phyloP scores from a whole-genome alignment of 2,797 vertebrate species.

The Rhinatrema bivittatum region DNA sequence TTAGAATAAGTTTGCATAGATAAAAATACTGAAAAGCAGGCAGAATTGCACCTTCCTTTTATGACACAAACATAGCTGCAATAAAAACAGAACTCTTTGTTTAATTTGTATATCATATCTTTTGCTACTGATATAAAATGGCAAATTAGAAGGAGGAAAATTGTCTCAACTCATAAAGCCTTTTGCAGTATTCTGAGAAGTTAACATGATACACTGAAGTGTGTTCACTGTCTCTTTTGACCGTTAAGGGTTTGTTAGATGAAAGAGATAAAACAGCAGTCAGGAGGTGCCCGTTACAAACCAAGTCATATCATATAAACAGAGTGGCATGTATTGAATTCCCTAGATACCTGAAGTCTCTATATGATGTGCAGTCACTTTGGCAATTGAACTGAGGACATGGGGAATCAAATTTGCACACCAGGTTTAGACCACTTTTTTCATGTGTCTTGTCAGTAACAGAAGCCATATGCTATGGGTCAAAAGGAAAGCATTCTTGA shows the following conservation, averaged over 20 bases:
- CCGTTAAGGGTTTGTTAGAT: conserved; percentile 49
- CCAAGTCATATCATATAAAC: conserved; percentile 7
- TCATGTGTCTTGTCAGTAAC: conserved; percentile 44
- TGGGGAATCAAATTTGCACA: conserved; percentile 30
- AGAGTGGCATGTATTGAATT: conserved; percentile 13
- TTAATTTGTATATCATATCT: too few relatives aligned
- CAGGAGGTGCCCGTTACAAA: conserved; percentile 15
- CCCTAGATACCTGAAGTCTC: conserved; percentile 8
- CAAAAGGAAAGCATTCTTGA: conserved; percentile 36
- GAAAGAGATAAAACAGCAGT: conserved; percentile 31
- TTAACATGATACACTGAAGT: conserved; percentile 57
- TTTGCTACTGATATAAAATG: conserved; percentile 17
- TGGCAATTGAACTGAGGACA: conserved; percentile 6
- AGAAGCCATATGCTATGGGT: conserved; percentile 46
- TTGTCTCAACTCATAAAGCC: conserved; percentile 41
- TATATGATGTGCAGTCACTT: not conserved
- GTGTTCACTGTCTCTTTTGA: conserved; percentile 44
- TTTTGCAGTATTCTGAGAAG: conserved; percentile 59
- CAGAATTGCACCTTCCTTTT: too few relatives aligned
- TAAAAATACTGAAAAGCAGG: too few relatives aligned
- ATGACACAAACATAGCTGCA: too few relatives aligned
- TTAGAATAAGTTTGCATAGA: too few relatives aligned
- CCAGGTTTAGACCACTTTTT: conserved; percentile 19
- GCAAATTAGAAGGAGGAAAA: conserved; percentile 33
- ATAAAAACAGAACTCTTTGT: too few relatives aligned